These are phyloP conservation scores for Grammomys surdaster DNA, from an alignment of 2,113 vertebrate genomes.

Conservation along the genomic window DNA sequence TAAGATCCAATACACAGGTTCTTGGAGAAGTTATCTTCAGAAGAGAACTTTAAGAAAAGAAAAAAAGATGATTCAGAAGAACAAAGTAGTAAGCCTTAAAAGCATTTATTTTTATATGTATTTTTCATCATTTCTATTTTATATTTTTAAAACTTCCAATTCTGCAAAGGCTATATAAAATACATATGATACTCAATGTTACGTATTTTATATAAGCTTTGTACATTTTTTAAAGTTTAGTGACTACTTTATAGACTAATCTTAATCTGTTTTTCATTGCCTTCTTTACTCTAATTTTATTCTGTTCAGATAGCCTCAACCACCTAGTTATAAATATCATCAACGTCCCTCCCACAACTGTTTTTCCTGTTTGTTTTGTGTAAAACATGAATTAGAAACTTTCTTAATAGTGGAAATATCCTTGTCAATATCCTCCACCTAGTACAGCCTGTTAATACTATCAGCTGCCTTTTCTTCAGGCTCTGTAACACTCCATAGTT, in stretches of 20 bases:
- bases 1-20: not conserved
- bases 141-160: not conserved
- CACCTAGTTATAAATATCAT: not conserved
- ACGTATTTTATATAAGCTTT: not conserved
- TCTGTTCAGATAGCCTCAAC: not conserved
- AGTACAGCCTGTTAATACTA: not conserved
- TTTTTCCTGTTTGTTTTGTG: not conserved
- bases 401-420: not conserved
- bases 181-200: constrained; percentile 1
- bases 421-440: not conserved
- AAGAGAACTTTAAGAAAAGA: not conserved
- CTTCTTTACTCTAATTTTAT: constrained; percentile 17
- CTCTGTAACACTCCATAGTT: not conserved
- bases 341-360: not conserved
- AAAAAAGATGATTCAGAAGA: not conserved
- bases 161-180: not conserved
- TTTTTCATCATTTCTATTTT: not conserved
- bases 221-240: not conserved
- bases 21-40: not conserved
- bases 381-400: constrained; percentile 9
- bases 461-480: not conserved
- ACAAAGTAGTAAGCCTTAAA: not conserved
- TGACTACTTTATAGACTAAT: not conserved
- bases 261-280: not conserved
- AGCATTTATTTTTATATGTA: not conserved